Percentiles rank a stretch among this genome's conserved stretches.
Evolutionary conservation across 2,797 vertebrate species (phyloP).

Genomic region (Bufotes viridis): DNA sequence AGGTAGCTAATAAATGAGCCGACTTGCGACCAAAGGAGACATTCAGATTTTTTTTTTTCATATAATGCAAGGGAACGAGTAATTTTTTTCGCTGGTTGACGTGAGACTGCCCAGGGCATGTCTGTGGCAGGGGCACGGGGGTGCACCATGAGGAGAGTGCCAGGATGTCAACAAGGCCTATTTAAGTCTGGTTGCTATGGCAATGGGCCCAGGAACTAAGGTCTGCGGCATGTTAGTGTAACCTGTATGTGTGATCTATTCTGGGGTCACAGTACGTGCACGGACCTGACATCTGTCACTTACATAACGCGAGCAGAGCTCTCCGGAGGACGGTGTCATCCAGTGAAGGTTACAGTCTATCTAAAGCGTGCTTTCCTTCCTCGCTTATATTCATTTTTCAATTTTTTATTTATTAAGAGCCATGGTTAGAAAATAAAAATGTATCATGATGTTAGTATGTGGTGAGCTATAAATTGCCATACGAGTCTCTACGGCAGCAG

Average conservation of each 20-base stretch:
- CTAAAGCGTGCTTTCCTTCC: neutral
- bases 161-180: neutral
- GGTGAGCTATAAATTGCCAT: neutral
- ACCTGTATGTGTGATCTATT: conserved; percentile 26
- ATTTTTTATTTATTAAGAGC: neutral
- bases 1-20: conserved; percentile 13
- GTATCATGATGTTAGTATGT: neutral
- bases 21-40: neutral
- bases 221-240: neutral
- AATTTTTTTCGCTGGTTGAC: neutral
- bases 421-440: neutral
- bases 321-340: neutral
- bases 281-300: conserved; percentile 32
- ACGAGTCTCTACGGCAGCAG: too few relatives aligned
- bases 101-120: neutral
- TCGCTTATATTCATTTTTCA: neutral
- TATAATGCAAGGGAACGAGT: neutral
- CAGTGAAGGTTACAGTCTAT: neutral
- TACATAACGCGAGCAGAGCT: conserved; percentile 18
- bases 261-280: conserved; percentile 4
- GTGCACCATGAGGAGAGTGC: neutral
- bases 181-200: conserved; percentile 34
- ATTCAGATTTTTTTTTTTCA: neutral
- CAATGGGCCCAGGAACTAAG: neutral
- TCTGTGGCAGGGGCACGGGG: conserved; percentile 5